These are phyloP conservation scores for Lasius platythorax DNA, from an alignment of 2,888 invertebrate genomes.

Conservation along the genomic window DNA sequence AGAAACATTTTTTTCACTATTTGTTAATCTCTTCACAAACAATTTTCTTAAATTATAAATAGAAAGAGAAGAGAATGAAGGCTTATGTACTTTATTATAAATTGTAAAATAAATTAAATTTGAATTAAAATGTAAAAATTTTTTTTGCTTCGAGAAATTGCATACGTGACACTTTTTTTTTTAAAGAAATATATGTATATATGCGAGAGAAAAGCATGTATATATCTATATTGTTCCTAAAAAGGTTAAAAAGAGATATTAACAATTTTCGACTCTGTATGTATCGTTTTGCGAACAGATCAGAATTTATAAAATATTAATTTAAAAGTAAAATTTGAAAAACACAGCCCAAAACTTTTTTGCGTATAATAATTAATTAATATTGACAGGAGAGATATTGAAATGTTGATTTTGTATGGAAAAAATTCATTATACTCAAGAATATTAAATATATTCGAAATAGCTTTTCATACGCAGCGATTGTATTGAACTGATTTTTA, in stretches of 20 bases:
- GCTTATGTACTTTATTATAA: background rate
- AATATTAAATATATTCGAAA: slow-evolving; percentile 13
- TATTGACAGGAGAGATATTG: background rate
- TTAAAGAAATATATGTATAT: background rate
- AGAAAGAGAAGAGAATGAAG: background rate
- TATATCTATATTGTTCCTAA: background rate
- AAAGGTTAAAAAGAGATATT: background rate
- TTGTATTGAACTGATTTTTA: background rate
- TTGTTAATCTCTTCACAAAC: background rate
- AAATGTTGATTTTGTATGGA: slow-evolving; percentile 11
- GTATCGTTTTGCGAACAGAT: background rate
- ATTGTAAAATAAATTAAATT: background rate
- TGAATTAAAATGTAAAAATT: background rate
- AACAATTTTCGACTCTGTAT: background rate
- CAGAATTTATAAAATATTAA: slow-evolving; percentile 23
- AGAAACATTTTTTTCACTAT: background rate
- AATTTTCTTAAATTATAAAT: slow-evolving; percentile 4
- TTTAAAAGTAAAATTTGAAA: slow-evolving; percentile 17
- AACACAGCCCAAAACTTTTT: slow-evolving; percentile 2
- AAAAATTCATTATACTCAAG: slow-evolving; percentile 16
- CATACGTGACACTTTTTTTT: background rate
- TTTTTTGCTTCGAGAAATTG: background rate
- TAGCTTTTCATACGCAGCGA: background rate
- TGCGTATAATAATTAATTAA: slow-evolving; percentile 31
- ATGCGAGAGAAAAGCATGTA: background rate